Conservation (phyloP, 2,113 vertebrate species). For the Promerops cafer region DNA sequence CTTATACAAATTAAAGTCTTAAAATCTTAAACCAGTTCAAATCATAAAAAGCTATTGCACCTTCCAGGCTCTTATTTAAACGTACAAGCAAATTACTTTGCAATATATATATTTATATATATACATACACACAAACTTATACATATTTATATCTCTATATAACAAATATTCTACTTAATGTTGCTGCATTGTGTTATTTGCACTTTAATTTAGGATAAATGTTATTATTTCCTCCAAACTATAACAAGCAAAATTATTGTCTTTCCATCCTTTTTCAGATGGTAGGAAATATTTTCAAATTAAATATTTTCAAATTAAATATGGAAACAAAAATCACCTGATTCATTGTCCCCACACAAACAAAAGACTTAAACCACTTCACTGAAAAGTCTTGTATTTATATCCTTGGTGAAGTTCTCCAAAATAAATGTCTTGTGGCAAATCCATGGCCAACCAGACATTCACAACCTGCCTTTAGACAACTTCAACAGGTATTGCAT, state of each 20-base stretch:
- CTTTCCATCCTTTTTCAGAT: background rate
- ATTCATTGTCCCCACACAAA: background rate
- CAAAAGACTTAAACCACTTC: background rate
- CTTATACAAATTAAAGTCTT: background rate
- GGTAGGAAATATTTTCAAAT: background rate
- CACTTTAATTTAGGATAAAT: background rate
- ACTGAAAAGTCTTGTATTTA: background rate
- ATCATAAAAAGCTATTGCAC: background rate
- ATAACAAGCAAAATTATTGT: background rate
- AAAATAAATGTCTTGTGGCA: background rate
- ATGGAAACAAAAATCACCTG: background rate
- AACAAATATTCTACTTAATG: background rate
- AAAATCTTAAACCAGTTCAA: background rate
- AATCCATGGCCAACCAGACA: background rate
- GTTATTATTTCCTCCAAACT: background rate
- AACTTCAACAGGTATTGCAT: background rate
- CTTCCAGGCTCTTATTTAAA: background rate
- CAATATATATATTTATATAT: background rate
- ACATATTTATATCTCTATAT: background rate
- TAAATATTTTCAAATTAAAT: background rate
- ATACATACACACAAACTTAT: fast-evolving
- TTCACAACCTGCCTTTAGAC: background rate
- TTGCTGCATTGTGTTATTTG: background rate
- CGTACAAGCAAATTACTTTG: background rate
- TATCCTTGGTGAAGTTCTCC: background rate